Base-by-base conservation (phyloP, 2,888 invertebrate species). In the Ypsolopha scabrella region DNA sequence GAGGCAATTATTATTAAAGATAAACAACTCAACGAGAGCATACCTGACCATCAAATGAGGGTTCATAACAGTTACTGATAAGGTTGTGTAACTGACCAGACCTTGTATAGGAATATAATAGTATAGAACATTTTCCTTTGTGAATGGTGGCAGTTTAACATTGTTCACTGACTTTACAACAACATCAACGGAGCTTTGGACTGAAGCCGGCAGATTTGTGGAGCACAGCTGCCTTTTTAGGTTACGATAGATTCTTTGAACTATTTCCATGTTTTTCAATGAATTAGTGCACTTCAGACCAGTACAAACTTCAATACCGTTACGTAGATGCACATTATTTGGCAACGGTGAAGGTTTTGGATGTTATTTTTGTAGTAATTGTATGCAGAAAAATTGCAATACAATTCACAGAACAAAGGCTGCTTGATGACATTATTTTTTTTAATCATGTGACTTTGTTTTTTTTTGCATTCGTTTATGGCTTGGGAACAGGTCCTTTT, bases 1-100 rank as follows among this genome's bases (percentile, higher is more conserved):
- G 39, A 10, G 7, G 39, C 9, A 38, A 10, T 38, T 46, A 34
- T 8, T 13, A 52, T 44, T 39, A 41, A 50, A 33, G 10, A 50
- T 10, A 24, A 11, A 52, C n/a, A 52, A 49, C 13, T 44, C 14
- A 41, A 71, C 13, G 35, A 14, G 9, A 9, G 34, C 69, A 59
- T 68, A 91, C 92, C 92, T 92, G 62, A 92, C 87, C 63, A 93
- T 88, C 60, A 94, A 78, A 58, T 90, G 89, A 4, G 95, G 95
- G 69, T 95, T 94, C 93, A 95, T 94, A 51, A 95, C 93, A 80
- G 93, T 93, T 48, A 95, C 87, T 47, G 94, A 93, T 50, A 95
- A 87, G 41, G 93, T 91, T 64, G 92, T 91, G 76, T 95, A 95
- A 72, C 93, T 92, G 55, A 89, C 87, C 49, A 92, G 88, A 47